Evolutionary conservation across 2,113 vertebrate genomes (phyloP).

Genomic region (Pygoscelis antarcticus): DNA sequence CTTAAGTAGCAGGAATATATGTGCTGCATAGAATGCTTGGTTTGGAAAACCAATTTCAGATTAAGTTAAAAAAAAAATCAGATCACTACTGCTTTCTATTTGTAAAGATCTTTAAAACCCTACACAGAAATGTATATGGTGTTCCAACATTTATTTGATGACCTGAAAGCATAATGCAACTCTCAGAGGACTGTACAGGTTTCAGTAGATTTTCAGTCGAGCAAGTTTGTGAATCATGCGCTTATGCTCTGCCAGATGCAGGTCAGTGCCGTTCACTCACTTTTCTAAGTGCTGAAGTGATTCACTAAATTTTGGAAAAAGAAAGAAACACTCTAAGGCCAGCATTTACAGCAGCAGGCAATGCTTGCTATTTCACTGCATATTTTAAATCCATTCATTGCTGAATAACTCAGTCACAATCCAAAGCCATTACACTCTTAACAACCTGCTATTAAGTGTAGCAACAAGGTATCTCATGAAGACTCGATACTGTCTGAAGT

Average conservation of each 20-base stretch:
- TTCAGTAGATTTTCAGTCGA: not conserved
- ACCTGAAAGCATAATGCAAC: not conserved
- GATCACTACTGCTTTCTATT: not conserved
- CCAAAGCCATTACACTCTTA: not conserved
- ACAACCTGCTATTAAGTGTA: not conserved
- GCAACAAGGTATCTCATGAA: not conserved
- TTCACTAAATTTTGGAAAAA: not conserved
- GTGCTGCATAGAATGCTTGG: not conserved
- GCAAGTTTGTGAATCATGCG: not conserved
- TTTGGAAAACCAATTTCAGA: not conserved
- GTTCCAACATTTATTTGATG: not conserved
- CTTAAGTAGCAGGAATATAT: not conserved
- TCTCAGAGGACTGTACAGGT: not conserved
- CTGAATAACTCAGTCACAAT: not conserved
- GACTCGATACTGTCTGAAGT: not conserved
- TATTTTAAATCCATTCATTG: not conserved
- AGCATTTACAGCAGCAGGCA: not conserved
- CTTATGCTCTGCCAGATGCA: not conserved
- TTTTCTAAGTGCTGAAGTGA: not conserved
- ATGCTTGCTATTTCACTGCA: not conserved
- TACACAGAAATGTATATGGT: not conserved
- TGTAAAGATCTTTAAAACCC: not conserved
- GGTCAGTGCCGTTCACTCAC: not conserved
- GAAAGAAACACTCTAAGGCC: not conserved
- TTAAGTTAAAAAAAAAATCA: not conserved